Evolutionary conservation across 2,113 vertebrate genomes (phyloP).

Genomic region (Gallinago undulata): DNA sequence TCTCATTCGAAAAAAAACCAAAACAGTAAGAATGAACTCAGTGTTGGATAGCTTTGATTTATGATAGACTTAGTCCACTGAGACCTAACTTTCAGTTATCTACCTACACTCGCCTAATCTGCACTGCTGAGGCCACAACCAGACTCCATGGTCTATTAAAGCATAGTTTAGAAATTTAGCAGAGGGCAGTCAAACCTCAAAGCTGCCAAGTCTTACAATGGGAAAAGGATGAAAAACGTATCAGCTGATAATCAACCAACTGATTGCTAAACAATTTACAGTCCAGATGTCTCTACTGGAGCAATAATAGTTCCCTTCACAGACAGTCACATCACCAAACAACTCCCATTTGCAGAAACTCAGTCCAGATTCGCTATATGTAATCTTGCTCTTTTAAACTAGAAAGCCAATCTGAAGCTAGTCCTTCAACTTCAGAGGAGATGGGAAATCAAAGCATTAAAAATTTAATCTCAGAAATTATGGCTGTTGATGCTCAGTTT

Average conservation of each 20-base stretch:
- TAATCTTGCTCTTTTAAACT: not conserved
- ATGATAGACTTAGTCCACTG: not conserved
- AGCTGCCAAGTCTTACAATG: not conserved
- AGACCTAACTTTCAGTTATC: not conserved
- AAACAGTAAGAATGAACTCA: not conserved
- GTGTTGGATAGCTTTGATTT: not conserved
- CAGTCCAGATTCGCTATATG: not conserved
- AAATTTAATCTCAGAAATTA: not conserved
- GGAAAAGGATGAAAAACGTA: not conserved
- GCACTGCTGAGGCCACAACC: not conserved
- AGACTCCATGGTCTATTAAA: not conserved
- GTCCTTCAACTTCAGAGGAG: not conserved
- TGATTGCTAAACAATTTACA: not conserved
- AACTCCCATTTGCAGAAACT: not conserved
- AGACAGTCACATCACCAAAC: fast-evolving
- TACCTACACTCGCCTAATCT: not conserved
- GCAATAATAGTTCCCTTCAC: not conserved
- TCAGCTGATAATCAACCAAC: not conserved
- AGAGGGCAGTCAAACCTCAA: not conserved
- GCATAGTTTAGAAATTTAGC: not conserved
- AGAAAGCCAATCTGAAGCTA: not conserved
- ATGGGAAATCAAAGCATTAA: not conserved
- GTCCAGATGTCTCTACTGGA: not conserved
- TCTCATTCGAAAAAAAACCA: not conserved
- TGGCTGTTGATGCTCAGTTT: not conserved